Evolutionary conservation across 2,888 invertebrate species (phyloP).

Genomic region (Parnassius apollo): DNA sequence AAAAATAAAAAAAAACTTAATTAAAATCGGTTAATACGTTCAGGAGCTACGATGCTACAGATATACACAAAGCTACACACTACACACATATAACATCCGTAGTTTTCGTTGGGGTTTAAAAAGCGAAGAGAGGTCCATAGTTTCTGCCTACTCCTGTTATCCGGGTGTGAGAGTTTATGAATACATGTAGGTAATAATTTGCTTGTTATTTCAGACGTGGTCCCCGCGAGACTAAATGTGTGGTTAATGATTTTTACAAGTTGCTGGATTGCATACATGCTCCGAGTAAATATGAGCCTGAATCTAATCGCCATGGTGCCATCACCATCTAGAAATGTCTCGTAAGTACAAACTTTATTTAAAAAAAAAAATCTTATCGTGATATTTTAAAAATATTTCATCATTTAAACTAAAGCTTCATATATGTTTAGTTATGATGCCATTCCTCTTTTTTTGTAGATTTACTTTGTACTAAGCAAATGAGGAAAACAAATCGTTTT

Average conservation of each 20-base stretch:
- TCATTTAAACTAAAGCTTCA: slow-evolving; percentile 8
- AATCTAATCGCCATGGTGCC: slow-evolving; percentile 87
- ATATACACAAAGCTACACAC: too few species aligned
- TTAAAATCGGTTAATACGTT: too few species aligned
- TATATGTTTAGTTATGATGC: slow-evolving; percentile 9
- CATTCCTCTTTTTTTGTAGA: slow-evolving; percentile 8
- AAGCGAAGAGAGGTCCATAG: too few species aligned
- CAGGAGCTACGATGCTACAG: too few species aligned
- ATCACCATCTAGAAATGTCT: slow-evolving; percentile 42
- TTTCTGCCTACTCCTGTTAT: too few species aligned
- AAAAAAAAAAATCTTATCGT: slow-evolving; percentile 13
- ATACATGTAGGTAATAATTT: not conserved
- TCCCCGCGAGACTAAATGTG: slow-evolving; percentile 68
- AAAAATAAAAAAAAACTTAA: too few species aligned
- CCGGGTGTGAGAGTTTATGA: too few species aligned
- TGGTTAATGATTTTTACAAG: slow-evolving; percentile 86
- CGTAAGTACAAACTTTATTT: slow-evolving; percentile 31
- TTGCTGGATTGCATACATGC: slow-evolving; percentile 87
- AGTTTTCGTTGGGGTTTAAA: too few species aligned
- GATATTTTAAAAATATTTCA: not conserved
- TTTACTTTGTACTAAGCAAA: slow-evolving; percentile 12
- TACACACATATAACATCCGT: too few species aligned
- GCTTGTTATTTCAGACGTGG: slow-evolving; percentile 51
- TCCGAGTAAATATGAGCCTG: slow-evolving; percentile 88
- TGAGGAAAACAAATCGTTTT: slow-evolving; percentile 24